Evolutionary conservation across 1,140 invertebrate species (phyloP).

Genomic region (Epicauta chinensis): DNA sequence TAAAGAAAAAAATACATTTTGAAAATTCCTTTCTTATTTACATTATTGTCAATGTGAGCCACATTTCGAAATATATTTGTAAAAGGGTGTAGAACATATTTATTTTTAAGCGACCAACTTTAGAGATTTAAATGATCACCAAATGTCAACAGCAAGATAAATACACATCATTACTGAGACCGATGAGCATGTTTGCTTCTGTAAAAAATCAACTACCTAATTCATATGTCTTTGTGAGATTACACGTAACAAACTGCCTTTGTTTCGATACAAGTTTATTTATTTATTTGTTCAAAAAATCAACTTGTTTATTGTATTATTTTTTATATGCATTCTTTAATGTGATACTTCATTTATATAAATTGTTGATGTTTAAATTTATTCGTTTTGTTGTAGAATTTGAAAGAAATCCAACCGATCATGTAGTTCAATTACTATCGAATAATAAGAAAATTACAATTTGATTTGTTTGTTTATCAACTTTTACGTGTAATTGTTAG

Average conservation of each 20-base stretch:
- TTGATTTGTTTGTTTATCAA: too few relatives aligned
- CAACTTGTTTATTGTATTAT: too few relatives aligned
- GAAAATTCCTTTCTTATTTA: slow-evolving; percentile 8
- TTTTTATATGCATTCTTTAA: too few relatives aligned
- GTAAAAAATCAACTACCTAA: slow-evolving; percentile 13
- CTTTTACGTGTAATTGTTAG: too few relatives aligned
- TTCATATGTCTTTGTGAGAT: slow-evolving; percentile 13
- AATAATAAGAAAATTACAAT: too few relatives aligned
- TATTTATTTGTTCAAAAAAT: too few relatives aligned
- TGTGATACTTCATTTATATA: too few relatives aligned
- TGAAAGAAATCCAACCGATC: too few relatives aligned
- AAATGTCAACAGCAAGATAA: slow-evolving; percentile 13
- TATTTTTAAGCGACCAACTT: slow-evolving; percentile 15
- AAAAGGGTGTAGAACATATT: slow-evolving; percentile 4
- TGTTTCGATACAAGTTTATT: slow-evolving; percentile 1
- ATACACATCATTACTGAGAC: slow-evolving; percentile 8
- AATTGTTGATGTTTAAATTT: too few relatives aligned
- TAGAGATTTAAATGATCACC: slow-evolving; percentile 12
- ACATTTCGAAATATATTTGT: slow-evolving; percentile 14
- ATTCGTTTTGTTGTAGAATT: too few relatives aligned
- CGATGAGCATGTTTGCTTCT: slow-evolving; percentile 12
- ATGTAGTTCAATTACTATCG: too few relatives aligned
- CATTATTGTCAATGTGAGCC: slow-evolving; percentile 6
- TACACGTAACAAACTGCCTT: slow-evolving; percentile 15
- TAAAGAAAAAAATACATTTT: background rate